Base-by-base conservation (phyloP, 2,797 vertebrate genomes). In the Eulemur rubriventer region DNA sequence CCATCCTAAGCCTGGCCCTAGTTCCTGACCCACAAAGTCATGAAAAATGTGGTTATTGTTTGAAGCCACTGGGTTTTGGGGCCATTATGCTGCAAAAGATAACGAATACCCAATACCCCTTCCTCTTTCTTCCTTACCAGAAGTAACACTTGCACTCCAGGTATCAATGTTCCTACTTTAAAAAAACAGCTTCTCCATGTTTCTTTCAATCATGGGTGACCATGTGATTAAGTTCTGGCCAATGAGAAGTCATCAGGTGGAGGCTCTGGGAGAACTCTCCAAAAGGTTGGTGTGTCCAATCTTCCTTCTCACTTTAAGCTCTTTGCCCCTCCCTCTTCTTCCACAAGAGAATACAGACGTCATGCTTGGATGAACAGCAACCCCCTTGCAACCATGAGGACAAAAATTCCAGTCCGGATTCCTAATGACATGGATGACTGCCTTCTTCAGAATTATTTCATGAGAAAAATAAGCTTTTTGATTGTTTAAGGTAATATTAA, bases 381-480 rank as follows among this genome's bases (percentile, higher is more conserved):
- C 10, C 46, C 57, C 10, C 14, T 89, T 86, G 75, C 13, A 76
- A 50, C 30, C 1, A 24, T 24, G 50, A 83, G 26, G 48, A 59
- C n/a, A 52, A 70, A 95, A 57, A 7, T 52, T 18, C 41, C 65
- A 75, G n/a, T 16, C 61, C 22, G 17, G 6, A 84, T 93, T 95
- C 57, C 87, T 75, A 65, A 86, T 63, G 78, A 57, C 9, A n/a
- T 69, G 18, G 33, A 38, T 50, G 59, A 86, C 18, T 61, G 46
- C 33, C 26, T 89, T 35, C 86, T 87, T 85, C 76, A 69, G 91
- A 92, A 75, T 69, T 61, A 82, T 67, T 86, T 89, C 46, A 81
- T 70, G 70, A 94, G 63, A 69, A 95, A 93, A 93, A 73, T 35
- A 59, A 65, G 48, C 6, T 11, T 86, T 92, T 94, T n/a, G 33